Percentiles rank a stretch among this genome's conserved stretches.
Evolutionary conservation across 2,888 invertebrate species (phyloP).

Genomic region (Pseudanteris insignis): DNA sequence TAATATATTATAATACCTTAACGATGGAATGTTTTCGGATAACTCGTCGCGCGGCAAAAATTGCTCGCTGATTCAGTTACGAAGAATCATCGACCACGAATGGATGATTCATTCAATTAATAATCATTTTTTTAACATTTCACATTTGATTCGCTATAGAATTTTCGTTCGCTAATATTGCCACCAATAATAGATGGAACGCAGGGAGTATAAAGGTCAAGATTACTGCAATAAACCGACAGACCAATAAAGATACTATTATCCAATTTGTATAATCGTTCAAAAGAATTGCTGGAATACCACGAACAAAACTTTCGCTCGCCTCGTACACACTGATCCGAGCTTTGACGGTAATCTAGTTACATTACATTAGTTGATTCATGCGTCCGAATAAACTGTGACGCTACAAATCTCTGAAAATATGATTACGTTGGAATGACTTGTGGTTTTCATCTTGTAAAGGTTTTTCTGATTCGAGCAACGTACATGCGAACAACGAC

Average conservation of each 20-base stretch:
- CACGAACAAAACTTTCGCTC: slow-evolving; percentile 38
- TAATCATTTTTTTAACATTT: slow-evolving; percentile 25
- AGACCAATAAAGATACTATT: slow-evolving; percentile 44
- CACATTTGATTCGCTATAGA: slow-evolving; percentile 31
- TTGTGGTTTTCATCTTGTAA: no score
- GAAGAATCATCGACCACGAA: background rate
- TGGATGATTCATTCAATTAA: slow-evolving; percentile 26
- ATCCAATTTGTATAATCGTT: slow-evolving; percentile 46
- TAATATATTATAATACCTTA: no score
- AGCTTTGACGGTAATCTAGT: slow-evolving; percentile 37
- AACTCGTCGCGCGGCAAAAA: no score
- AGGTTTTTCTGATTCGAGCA: no score
- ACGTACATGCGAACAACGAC: no score
- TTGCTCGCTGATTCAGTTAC: slow-evolving; percentile 5
- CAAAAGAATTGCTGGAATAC: slow-evolving; percentile 44
- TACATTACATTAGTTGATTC: slow-evolving; percentile 31
- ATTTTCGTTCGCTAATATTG: slow-evolving; percentile 25
- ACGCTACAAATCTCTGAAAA: no score
- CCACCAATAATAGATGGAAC: slow-evolving; percentile 34
- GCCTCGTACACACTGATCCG: slow-evolving; percentile 23
- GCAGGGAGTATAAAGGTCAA: slow-evolving; percentile 42
- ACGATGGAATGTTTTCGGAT: no score
- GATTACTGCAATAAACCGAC: slow-evolving; percentile 44
- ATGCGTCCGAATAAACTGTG: no score
- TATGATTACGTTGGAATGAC: no score